phyloP scores from a whole-genome alignment of 2,888 invertebrate genomes.

The Sycophila texana region DNA sequence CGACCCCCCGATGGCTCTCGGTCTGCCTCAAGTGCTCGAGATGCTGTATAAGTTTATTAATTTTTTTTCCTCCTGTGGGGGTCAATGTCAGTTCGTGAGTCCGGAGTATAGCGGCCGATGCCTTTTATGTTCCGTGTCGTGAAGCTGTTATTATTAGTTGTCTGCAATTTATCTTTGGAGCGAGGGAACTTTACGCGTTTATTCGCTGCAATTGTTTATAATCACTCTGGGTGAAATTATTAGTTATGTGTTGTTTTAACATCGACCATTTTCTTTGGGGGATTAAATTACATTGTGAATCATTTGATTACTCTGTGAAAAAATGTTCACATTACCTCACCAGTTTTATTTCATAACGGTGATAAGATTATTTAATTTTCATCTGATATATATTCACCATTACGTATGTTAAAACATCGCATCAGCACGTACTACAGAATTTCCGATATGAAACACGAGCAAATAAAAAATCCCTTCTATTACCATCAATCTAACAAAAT shows the following conservation, averaged over 20 bases:
- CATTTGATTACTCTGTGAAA: no score
- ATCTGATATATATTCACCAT: no score
- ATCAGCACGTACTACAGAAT: slow-evolving; percentile 5
- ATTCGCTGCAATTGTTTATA: no score
- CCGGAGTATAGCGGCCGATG: background rate
- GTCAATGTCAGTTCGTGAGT: background rate
- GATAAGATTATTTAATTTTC: no score
- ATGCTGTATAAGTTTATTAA: slow-evolving; percentile 23
- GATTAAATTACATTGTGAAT: no score
- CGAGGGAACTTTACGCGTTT: no score
- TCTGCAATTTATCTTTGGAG: no score
- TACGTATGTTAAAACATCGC: slow-evolving; percentile 2
- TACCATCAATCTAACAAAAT: slow-evolving; percentile 38
- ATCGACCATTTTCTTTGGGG: no score
- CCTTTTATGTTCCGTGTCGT: background rate
- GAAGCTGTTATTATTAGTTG: background rate
- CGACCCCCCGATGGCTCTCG: slow-evolving; percentile 6
- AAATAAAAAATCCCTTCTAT: slow-evolving; percentile 28
- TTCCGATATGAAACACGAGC: slow-evolving; percentile 26
- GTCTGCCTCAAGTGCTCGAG: background rate
- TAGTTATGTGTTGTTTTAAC: no score
- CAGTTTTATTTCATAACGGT: no score
- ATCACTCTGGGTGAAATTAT: no score
- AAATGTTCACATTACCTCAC: no score
- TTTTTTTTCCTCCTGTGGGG: slow-evolving; percentile 8